These are phyloP conservation scores for Himantopus leucocephalus DNA, from an alignment of 2,113 vertebrate genomes.

Conservation along the genomic window DNA sequence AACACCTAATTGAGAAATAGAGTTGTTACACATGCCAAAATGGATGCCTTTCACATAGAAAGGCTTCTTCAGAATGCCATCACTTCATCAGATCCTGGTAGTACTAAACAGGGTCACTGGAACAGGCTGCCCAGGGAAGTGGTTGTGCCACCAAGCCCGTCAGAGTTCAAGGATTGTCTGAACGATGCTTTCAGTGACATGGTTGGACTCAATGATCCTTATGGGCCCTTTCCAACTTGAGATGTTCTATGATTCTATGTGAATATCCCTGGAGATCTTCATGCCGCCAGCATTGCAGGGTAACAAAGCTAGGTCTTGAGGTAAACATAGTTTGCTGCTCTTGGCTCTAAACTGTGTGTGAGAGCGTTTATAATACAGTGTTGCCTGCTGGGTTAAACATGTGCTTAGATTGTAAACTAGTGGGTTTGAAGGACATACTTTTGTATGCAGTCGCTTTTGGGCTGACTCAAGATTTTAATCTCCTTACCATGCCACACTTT, in stretches of 20 bases:
- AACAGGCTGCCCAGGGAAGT: neutral
- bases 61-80: neutral
- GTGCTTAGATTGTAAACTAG: neutral
- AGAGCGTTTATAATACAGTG: neutral
- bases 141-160: neutral
- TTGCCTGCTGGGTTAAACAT: slow-evolving; percentile 39
- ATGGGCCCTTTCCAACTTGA: neutral
- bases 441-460: neutral
- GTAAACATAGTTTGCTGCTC: slow-evolving; percentile 35
- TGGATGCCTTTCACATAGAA: neutral
- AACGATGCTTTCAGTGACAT: rapidly evolving
- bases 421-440: slow-evolving; percentile 3
- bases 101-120: neutral
- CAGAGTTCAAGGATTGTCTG: neutral
- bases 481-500: neutral
- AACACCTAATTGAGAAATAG: neutral
- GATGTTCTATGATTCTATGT: neutral
- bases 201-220: neutral
- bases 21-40: neutral
- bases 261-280: neutral
- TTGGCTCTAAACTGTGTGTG: slow-evolving; percentile 18
- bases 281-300: neutral
- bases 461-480: neutral
- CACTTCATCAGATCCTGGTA: neutral
- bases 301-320: neutral